These are phyloP conservation scores for Pogonomyrmex californicus DNA, from an alignment of 1,140 invertebrate genomes.

Conservation along the genomic window DNA sequence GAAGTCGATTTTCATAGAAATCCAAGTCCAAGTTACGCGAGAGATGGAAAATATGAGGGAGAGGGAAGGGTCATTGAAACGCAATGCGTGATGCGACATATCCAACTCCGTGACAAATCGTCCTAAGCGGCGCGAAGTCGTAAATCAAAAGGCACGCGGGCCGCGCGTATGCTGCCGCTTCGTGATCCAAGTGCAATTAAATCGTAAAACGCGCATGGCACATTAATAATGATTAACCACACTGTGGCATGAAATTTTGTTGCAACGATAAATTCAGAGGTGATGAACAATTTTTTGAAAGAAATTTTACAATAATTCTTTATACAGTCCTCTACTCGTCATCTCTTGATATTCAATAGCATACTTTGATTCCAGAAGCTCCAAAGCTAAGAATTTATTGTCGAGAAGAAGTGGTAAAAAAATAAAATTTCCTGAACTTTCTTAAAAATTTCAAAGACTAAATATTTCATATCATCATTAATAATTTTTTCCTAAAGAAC, in stretches of 20 bases:
- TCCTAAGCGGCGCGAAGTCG: conserved; percentile 16
- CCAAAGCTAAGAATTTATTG: neutral
- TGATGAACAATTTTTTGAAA: neutral
- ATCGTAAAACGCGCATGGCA: conserved; percentile 31
- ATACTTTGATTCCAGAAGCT: neutral
- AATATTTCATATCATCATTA: neutral
- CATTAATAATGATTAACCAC: conserved; percentile 43
- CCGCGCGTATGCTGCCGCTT: neutral
- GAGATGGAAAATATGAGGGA: neutral
- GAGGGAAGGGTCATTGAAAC: neutral
- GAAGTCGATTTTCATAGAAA: neutral
- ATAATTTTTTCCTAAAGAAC: neutral
- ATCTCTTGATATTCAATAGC: neutral
- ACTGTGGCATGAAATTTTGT: neutral
- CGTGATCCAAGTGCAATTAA: conserved; percentile 6
- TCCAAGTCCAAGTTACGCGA: neutral
- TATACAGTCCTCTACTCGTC: neutral
- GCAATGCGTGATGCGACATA: neutral
- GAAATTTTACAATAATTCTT: neutral
- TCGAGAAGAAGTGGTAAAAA: neutral
- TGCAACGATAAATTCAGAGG: conserved; percentile 8
- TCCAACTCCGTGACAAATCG: neutral
- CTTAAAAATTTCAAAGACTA: neutral
- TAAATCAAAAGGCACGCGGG: conserved; percentile 31
- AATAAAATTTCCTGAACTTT: neutral